Evolutionary conservation across 2,113 vertebrate genomes (phyloP), one percentile per base, ranked within the genome.

Genomic region (Carassius gibelio): DNA sequence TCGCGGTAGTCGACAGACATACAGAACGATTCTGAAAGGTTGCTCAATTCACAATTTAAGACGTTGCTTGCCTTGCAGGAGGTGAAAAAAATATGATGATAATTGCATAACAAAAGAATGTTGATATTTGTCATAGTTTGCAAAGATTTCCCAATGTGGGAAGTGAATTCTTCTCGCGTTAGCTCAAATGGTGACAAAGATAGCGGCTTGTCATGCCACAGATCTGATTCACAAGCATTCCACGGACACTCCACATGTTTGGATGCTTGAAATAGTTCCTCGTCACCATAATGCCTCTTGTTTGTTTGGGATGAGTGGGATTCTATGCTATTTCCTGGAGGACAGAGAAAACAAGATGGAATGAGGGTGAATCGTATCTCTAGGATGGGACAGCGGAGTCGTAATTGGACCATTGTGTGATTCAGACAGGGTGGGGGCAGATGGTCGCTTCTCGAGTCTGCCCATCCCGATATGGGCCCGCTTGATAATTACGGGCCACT

Each of bases 171-270:
- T 82, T 84, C 45, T 48, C 52, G 38, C 30, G 11, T 55, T 57
- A 78, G 83, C 26, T 52, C 75, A 71, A 87, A 26, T 52, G 76
- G 59, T 64, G 83, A 55, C 84, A 81, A 72, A 50, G 66, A 80
- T 66, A 80, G 66, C 42, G 9, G 79, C 15, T 17, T 50, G 55
- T 61, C 62, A 85, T 85, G 75, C 84, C 75, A 55, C 79, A 79
- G 66, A 36, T 23, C 34, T 84, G 50, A 84, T 61, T 83, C 83
- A 59, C 81, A 74, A 19, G 23, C 88, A 87, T 87, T 87, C 85
- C 84, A 64, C 0, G 15, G 57, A 57, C 55, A 59, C 71, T 82
- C 75, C 69, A 59, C 42, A 75, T 87, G 85, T 83, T 69, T 83
- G 45, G 75, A 84, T 62, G 75, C 81, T 68, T 77, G 72, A 78